A percentile compares a stretch with the other conserved stretches of the same genome.
Conservation (phyloP, 2,888 invertebrate species). For the Drosophila quinaria region DNA sequence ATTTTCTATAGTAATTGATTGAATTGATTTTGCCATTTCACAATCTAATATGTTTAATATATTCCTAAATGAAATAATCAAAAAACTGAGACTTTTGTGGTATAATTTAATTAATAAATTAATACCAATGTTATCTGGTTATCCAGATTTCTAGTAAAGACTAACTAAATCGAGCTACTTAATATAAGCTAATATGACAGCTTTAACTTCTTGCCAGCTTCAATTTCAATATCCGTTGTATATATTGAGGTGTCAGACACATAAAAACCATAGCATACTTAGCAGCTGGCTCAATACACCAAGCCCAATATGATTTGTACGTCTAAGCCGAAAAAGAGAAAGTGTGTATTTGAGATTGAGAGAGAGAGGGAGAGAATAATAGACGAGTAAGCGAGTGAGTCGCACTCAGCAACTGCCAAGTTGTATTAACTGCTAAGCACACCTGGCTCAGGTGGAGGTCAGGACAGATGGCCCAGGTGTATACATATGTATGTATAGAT, state of each 20-base stretch:
- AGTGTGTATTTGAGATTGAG: neutral
- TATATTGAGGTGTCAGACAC: slow-evolving; percentile 33
- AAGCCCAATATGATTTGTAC: slow-evolving; percentile 61
- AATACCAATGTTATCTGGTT: too few species aligned
- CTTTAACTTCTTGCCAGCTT: slow-evolving; percentile 2
- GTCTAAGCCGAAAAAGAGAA: neutral
- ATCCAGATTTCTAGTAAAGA: too few species aligned
- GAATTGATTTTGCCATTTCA: too few species aligned
- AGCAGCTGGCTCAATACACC: slow-evolving; percentile 64
- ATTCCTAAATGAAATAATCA: too few species aligned
- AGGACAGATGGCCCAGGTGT: slow-evolving; percentile 42
- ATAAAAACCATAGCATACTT: slow-evolving; percentile 63
- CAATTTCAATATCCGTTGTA: slow-evolving; percentile 29
- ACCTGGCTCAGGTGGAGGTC: slow-evolving; percentile 43
- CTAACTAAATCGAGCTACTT: too few species aligned
- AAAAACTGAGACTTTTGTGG: too few species aligned
- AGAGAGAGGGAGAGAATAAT: neutral
- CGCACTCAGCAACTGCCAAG: slow-evolving; percentile 48
- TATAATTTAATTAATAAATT: too few species aligned
- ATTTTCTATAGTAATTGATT: too few species aligned
- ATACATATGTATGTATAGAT: neutral
- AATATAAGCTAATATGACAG: neutral
- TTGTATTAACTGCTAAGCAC: slow-evolving; percentile 65
- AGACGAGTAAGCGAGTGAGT: slow-evolving; percentile 22
- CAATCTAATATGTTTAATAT: too few species aligned